Percentiles rank a stretch among this genome's conserved stretches.
phyloP scores from a whole-genome alignment of 2,888 invertebrate genomes.

The Panzeria rudis region DNA sequence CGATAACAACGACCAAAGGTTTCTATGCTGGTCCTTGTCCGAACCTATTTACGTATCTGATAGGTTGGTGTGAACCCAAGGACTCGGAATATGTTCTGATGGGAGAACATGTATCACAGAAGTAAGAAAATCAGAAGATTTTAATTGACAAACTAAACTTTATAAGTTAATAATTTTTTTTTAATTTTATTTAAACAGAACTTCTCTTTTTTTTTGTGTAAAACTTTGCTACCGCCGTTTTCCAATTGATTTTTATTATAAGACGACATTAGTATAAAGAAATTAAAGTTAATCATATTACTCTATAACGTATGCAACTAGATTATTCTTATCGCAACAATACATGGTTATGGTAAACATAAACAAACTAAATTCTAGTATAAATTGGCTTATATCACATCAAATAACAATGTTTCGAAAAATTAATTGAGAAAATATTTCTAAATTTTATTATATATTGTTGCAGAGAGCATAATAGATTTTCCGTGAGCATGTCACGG shows the following conservation, averaged over 20 bases:
- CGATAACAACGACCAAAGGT: conserved; percentile 90
- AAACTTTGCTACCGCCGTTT: not conserved
- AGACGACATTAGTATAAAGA: no score
- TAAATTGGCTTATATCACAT: no score
- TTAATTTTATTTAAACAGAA: not conserved
- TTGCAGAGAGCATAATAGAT: no score
- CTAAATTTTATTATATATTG: no score
- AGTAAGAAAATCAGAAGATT: conserved; percentile 85
- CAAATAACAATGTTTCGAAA: no score
- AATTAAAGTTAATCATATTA: no score
- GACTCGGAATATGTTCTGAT: conserved; percentile 92
- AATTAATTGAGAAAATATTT: no score
- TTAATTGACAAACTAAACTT: not conserved
- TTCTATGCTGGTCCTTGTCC: conserved; percentile 95
- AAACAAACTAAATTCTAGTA: no score
- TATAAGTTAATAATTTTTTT: not conserved
- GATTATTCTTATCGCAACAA: no score
- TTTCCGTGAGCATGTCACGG: no score
- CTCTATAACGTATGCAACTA: no score
- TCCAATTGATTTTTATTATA: not conserved
- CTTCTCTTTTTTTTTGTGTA: not conserved
- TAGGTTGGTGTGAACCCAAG: conserved; percentile 92
- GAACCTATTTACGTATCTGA: conserved; percentile 91
- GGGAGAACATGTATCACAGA: conserved; percentile 92
- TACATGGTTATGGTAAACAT: no score